Base-by-base conservation (phyloP, 2,888 invertebrate species). In the Drosophila peninsularis region DNA sequence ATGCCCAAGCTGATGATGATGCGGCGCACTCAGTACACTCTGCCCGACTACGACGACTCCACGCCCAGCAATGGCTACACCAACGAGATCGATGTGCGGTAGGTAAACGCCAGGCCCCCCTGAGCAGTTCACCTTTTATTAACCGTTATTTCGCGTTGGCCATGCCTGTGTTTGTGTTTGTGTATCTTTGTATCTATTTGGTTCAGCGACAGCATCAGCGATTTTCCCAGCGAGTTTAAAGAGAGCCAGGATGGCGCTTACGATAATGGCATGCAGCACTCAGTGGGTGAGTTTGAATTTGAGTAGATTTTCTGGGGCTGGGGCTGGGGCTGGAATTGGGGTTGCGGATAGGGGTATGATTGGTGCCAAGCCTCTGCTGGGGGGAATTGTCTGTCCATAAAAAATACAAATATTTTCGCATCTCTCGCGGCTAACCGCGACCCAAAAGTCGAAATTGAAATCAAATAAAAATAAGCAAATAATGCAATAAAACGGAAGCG, bases 1-100 rank as follows among this genome's bases (percentile, higher is more conserved):
- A 97, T 98, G 96, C 98, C 98, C 0, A 95, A 96, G 80, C 92
- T 98, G 30, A 94, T 98, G 88, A 96, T 98, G 94, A 98, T 98
- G 97, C 94, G 97, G 58, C 94, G 98, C 75, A 98, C 98, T 14
- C 96, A 96, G 75, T 97, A 97, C 91, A 95, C 96, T 0, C 93
- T 97, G 36, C 96, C 96, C 0, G 97, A 97, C 90, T 97, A 97
- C 84, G 97, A 97, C 83, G 96, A 96, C 78, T 94, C 95, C 58
- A 95, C 95, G 82, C 95, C 96, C 37, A 96, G 96, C 44, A 95
- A 96, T 76, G 96, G 96, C 19, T 97, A 96, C 88, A 95, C 96
- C 36, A 96, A 96, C 87, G 97, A 97, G 90, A 94, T 96, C 90
- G 97, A 97, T 89, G 95, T 96, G 93, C 96, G 96, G 96, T 96